Evolutionary conservation across 2,797 vertebrate species (phyloP).

Genomic region (Spatula clypeata): DNA sequence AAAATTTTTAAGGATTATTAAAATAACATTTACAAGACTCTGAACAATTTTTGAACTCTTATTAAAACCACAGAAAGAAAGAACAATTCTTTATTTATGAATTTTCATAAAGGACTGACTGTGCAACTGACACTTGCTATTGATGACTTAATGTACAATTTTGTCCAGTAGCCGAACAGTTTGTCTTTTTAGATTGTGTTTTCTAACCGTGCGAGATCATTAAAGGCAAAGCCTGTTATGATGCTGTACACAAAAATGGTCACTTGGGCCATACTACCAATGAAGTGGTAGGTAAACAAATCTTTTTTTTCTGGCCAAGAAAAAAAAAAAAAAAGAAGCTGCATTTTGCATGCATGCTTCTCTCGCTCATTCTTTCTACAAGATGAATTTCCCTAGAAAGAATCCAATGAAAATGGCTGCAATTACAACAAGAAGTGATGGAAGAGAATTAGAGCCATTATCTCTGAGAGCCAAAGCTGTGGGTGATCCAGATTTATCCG

Average conservation of each 20-base stretch:
- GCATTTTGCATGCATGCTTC: slow-evolving; percentile 91
- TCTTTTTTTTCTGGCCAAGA: slow-evolving; percentile 85
- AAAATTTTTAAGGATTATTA: slow-evolving; percentile 96
- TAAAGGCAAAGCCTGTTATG: slow-evolving; percentile 92
- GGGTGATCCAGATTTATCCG: slow-evolving; percentile 91
- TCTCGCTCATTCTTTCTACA: slow-evolving; percentile 90
- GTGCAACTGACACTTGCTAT: slow-evolving; percentile 87
- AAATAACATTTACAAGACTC: slow-evolving; percentile 99
- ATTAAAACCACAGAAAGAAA: slow-evolving; percentile 93
- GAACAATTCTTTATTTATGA: slow-evolving; percentile 88
- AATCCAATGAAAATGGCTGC: slow-evolving; percentile 99
- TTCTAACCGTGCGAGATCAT: slow-evolving; percentile 90
- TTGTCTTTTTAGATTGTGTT: slow-evolving; percentile 85
- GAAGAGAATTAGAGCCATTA: slow-evolving; percentile 91
- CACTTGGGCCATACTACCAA: slow-evolving; percentile 90
- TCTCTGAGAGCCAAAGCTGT: slow-evolving; percentile 90
- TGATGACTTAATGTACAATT: slow-evolving; percentile 87
- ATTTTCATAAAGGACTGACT: slow-evolving; percentile 87
- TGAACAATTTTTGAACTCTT: slow-evolving; percentile 94
- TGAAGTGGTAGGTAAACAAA: slow-evolving; percentile 97
- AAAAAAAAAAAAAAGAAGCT: slow-evolving; percentile 74
- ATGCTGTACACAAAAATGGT: slow-evolving; percentile 92
- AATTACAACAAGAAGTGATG: slow-evolving; percentile 98
- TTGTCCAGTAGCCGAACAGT: slow-evolving; percentile 86
- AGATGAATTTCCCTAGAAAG: slow-evolving; percentile 99